Conservation (phyloP, 2,797 vertebrate genomes). For the Simalia tracyae region DNA sequence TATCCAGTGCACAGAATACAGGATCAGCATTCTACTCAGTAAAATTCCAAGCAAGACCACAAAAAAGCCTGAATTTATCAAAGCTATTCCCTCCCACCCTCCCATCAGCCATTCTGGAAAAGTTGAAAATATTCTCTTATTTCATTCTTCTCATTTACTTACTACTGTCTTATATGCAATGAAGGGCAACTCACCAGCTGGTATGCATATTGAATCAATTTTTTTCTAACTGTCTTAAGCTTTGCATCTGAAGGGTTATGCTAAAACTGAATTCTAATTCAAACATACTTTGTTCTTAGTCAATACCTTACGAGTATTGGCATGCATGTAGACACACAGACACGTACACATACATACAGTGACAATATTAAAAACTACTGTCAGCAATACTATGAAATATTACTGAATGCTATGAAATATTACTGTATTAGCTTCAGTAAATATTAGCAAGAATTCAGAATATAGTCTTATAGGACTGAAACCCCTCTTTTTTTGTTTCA, state of each 20-base stretch:
- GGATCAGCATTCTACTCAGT: neutral
- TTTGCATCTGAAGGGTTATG: neutral
- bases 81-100: neutral
- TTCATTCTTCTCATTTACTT: neutral
- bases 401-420: neutral
- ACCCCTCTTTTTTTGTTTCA: neutral
- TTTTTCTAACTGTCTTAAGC: neutral
- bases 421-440: constrained; percentile 4
- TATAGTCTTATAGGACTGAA: neutral
- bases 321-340: neutral
- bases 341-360: neutral
- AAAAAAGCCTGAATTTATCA: constrained; percentile 7
- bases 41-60: neutral
- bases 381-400: neutral
- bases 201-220: neutral
- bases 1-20: neutral
- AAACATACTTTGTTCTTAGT: neutral
- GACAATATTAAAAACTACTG: neutral
- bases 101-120: constrained; percentile 14
- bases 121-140: neutral
- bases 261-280: neutral
- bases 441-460: neutral
- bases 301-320: neutral
- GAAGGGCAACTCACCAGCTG: neutral
- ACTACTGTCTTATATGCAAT: neutral